Conservation (phyloP, 1,140 invertebrate genomes). For the Araneus ventricosus region DNA sequence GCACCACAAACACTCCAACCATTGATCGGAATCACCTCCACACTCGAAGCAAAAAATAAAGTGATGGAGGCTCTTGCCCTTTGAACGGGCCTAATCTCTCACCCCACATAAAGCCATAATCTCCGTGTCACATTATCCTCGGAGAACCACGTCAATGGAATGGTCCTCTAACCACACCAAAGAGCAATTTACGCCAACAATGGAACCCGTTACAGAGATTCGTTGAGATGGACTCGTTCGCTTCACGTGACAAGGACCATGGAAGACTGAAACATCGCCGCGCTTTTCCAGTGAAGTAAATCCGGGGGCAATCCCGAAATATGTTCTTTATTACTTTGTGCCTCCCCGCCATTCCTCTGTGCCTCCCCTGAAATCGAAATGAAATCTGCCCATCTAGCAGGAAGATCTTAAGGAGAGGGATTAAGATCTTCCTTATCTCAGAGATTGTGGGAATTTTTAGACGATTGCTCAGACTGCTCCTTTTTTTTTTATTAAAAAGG, state of each 20-base stretch:
- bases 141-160: not conserved
- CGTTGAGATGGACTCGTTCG: not conserved
- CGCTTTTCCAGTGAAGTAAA: not conserved
- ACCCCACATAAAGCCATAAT: not conserved
- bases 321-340: not conserved
- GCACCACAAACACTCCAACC: constrained; percentile 19
- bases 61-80: not conserved
- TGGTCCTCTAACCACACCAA: not conserved
- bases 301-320: not conserved
- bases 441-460: constrained; percentile 11
- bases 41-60: not conserved
- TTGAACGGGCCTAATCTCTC: not conserved
- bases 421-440: not conserved
- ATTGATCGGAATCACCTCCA: not conserved
- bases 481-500: not conserved
- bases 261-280: not conserved
- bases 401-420: not conserved
- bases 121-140: not conserved
- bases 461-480: not conserved
- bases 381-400: not conserved
- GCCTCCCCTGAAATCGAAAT: not conserved
- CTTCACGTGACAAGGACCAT: constrained; percentile 29
- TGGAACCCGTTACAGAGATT: not conserved
- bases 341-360: not conserved
- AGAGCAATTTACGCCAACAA: constrained; percentile 36